phyloP scores from a whole-genome alignment of 2,797 vertebrate species.

The Poeciliopsis gracilis region DNA sequence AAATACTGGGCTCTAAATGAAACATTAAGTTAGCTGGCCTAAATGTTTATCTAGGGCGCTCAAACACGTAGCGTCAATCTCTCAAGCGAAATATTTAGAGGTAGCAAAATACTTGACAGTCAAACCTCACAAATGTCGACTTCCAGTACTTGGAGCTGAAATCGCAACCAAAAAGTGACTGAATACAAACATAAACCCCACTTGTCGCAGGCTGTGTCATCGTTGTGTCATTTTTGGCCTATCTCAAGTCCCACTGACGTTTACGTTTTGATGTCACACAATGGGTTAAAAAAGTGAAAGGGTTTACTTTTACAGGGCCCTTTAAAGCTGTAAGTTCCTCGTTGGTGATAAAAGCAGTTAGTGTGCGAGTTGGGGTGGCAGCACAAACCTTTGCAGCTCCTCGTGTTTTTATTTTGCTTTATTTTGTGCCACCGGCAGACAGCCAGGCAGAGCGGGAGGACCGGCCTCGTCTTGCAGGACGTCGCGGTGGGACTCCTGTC shows the following conservation, averaged over 20 bases:
- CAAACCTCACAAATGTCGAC: background rate
- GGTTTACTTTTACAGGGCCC: background rate
- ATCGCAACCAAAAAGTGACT: background rate
- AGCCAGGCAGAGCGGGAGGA: conserved; percentile 47
- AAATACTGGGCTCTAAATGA: too few relatives aligned
- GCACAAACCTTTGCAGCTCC: conserved; percentile 8
- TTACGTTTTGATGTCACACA: background rate
- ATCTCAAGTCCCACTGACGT: background rate
- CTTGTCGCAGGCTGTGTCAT: background rate
- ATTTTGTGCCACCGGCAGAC: conserved; percentile 31
- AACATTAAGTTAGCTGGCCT: background rate
- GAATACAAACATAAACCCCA: background rate
- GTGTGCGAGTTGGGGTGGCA: conserved; percentile 35
- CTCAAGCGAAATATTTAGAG: background rate
- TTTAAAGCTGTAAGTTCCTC: conserved; percentile 37
- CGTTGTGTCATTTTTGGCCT: background rate
- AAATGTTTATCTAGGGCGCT: background rate
- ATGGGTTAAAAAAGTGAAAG: background rate
- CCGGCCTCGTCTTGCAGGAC: conserved; percentile 26
- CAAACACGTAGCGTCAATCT: too few relatives aligned
- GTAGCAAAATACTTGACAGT: background rate
- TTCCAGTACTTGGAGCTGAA: background rate
- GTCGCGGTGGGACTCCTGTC: conserved; percentile 53
- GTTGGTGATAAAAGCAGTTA: conserved; percentile 46
- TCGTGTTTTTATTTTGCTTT: background rate